These are phyloP conservation scores for Plestiodon gilberti DNA, from an alignment of 2,113 vertebrate genomes.

Conservation along the genomic window DNA sequence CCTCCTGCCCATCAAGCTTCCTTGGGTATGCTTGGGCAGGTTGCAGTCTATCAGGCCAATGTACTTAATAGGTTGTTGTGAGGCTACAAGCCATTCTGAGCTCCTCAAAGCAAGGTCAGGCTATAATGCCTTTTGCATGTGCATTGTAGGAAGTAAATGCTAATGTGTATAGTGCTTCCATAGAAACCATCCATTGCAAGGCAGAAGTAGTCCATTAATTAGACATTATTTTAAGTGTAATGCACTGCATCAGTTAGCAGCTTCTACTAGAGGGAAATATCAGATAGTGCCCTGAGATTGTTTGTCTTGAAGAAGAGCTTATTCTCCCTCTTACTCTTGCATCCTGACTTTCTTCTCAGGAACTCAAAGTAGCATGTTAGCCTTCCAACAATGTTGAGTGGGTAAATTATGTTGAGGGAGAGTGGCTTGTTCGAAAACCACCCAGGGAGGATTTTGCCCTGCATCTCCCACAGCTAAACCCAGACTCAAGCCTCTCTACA, in stretches of 20 bases:
- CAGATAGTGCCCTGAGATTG: background rate
- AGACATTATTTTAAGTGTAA: background rate
- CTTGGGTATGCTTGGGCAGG: background rate
- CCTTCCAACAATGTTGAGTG: background rate
- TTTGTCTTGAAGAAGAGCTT: background rate
- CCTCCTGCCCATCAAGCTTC: background rate
- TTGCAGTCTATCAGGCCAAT: background rate
- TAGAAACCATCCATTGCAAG: background rate
- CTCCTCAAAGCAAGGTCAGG: background rate
- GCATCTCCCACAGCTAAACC: background rate
- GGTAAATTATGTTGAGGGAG: background rate
- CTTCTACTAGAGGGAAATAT: background rate
- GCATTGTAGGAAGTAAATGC: background rate
- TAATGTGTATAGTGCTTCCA: background rate
- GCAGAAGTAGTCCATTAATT: background rate
- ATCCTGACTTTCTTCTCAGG: background rate
- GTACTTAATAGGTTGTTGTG: background rate
- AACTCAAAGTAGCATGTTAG: background rate
- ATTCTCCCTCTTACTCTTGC: background rate
- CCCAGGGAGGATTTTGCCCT: background rate
- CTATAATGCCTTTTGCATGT: background rate
- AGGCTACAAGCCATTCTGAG: background rate
- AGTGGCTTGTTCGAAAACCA: background rate
- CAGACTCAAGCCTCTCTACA: background rate
- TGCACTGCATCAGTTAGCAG: background rate